Base-by-base conservation (phyloP, 2,797 vertebrate genomes). In the Catostomus latipinnis region DNA sequence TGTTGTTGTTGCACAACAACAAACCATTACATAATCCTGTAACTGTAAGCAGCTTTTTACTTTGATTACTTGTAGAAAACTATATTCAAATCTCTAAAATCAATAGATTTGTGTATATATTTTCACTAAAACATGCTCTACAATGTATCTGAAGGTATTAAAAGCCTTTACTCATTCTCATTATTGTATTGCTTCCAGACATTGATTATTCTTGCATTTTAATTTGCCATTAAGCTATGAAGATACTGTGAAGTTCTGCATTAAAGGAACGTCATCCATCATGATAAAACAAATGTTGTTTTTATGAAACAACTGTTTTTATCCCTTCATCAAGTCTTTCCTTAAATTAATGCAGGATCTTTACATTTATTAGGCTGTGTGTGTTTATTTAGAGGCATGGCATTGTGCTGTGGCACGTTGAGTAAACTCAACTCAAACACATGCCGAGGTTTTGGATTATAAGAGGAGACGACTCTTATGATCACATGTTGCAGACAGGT, bases 341-440 rank as follows among this genome's bases (percentile, higher is more conserved):
- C 6, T 7, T 43, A 50, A 68, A 6, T 48, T 0, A 43, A 57
- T 49, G 14, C 5, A 67, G 63, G 16, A 5, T 66, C 52, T 68
- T 67, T 8, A 1, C 67, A 1, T 12, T 1, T 4, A 72, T 6
- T 63, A n/a, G 14, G 6, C 13, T 13, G 56, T 45, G 56, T 52
- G 12, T 43, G 14, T 61, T 69, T 45, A 12, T 69, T 12, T 45
- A 5, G 50, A 60, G 2, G 13, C 58, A 50, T 52, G 63, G 11
- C 8, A 45, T 43, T 65, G 3, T 65, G 34, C 43, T 46, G 46
- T 14, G 13, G 13, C 13, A 13, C 5, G 1, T 63, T 11, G 13
- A 8, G 34, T n/a, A 18, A 52, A 58, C 53, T 34, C 57, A 65
- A 18, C 16, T 18, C 16, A 18, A 18, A 18, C 74, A 76, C 74